Base-by-base conservation (phyloP, 2,888 invertebrate species). In the Melieria crassipennis region DNA sequence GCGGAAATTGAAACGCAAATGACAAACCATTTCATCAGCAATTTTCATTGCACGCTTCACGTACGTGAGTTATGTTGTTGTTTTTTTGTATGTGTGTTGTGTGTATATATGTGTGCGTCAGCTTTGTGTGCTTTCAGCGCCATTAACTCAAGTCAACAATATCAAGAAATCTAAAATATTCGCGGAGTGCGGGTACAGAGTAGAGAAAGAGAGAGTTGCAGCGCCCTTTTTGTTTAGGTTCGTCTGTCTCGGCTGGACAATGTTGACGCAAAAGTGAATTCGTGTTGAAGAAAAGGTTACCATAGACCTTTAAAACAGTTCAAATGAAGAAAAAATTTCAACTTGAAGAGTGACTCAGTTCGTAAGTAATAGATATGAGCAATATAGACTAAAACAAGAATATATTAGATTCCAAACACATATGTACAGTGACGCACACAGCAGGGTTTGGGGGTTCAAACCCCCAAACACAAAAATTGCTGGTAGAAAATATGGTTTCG, bases 11-110 rank as follows among this genome's bases (percentile, higher is more conserved):
- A 84, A 83, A 83, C 79, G 81, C 82, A 83, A 84, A 84, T 82
- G 83, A 82, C 82, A 83, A 83, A 82, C 81, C 83, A 82, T 82
- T 81, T 83, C 84, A 83, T 84, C 83, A 83, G 84, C 81, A 83
- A 78, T 80, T 82, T 80, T 65, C 65, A 30, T 43, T 7, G 4
- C 56, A 16, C 45, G 13, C 65, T 55, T 65, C 48, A 2, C 47
- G 13, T 6, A 3, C 13, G 46, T 30, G 30, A 30, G 30, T 30
- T 30, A 30, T 30, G 3, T 3, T 30, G 30, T 30, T 30, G 30
- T 30, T 30, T 46, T 50, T 43, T 45, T 48, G 43, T 56, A 7
- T 55, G 52, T 9, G 13, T 62, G 16, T 61, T 30, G 2, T 30
- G 30, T 30, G 2, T 30, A 30, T 30, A 42, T 56, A n/a, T 66